Base-by-base conservation (phyloP, 2,113 vertebrate species). In the Chrysochloris asiatica region DNA sequence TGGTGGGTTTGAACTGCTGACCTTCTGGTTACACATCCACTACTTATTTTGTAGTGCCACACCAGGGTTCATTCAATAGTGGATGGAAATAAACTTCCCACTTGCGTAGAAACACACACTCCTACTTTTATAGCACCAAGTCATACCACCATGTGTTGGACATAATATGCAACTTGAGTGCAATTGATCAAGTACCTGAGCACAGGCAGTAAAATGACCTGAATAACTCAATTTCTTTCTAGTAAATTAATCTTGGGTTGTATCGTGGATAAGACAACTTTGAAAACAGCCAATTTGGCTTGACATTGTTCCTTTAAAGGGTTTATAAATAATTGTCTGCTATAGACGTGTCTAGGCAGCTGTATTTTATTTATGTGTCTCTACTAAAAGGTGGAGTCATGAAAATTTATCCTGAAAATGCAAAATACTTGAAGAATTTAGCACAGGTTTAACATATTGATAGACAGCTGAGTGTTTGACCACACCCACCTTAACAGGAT, bases 201-300 rank as follows among this genome's bases (percentile, higher is more conserved):
- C 73, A 56, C 43, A n/a, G 22, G 80, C 90, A 26, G 24, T 16
- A 45, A 83, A 75, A 83, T 81, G 76, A 67, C 67, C 92, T 56
- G 56, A 82, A 59, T 83, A 82, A 93, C 81, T 94, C 88, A 24
- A 38, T 93, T 86, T 93, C 88, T 95, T 95, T 67, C 83, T 86
- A 75, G 86, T 93, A 56, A 83, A 78, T 94, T 89, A 47, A 91
- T 87, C 86, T 91, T 54, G 33, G 69, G 41, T n/a, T 6, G 56
- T 89, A 78, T 86, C 76, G 7, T 43, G 65, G 36, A n/a, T 63
- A 84, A 88, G 83, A 86, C 50, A 84, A 61, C 79, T 96, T 92
- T 91, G 92, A 76, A 93, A 90, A 92, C 78, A 72, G 45, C 52
- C 83, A 65, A 87, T 90, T 82, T 92, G 69, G 43, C 79, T 81